These are phyloP conservation scores for Hippopotamyrus pictus DNA, from an alignment of 2,797 vertebrate species.

Conservation along the genomic window DNA sequence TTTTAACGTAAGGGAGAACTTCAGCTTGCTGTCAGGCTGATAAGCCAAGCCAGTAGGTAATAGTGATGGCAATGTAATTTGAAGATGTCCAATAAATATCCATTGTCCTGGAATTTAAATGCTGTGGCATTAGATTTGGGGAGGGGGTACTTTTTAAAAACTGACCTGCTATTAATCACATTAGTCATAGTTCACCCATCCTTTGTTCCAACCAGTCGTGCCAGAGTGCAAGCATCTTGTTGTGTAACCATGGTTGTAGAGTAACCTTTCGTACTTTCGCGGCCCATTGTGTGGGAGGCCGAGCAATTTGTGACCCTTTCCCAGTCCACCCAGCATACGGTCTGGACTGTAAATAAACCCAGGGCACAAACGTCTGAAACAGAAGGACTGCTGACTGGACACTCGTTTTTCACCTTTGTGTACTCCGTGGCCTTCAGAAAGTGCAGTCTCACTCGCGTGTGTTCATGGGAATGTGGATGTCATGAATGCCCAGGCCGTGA, in stretches of 20 bases:
- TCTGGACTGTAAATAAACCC: slow-evolving; percentile 10
- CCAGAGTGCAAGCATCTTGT: slow-evolving; percentile 66
- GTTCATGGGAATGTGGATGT: background rate
- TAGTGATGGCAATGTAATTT: background rate
- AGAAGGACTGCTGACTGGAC: slow-evolving; percentile 17
- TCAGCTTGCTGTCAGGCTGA: background rate
- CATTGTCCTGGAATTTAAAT: slow-evolving; percentile 1
- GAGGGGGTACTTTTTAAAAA: background rate
- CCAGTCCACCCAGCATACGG: background rate
- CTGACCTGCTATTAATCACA: slow-evolving; percentile 10
- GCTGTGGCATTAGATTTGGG: background rate
- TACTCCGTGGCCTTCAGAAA: slow-evolving; percentile 22
- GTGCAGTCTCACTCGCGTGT: background rate
- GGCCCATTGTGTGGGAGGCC: background rate
- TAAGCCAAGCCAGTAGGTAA: background rate
- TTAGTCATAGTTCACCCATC: slow-evolving; percentile 1
- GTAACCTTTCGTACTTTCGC: slow-evolving; percentile 28
- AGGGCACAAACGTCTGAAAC: background rate
- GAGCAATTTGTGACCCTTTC: background rate
- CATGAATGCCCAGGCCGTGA: background rate
- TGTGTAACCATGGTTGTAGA: slow-evolving; percentile 47
- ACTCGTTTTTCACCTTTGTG: background rate
- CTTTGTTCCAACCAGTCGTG: slow-evolving; percentile 54
- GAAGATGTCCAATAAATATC: background rate
- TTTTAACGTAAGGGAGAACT: background rate